These are phyloP conservation scores for Rhimphoctona megacephalus DNA, from an alignment of 2,888 invertebrate species.

Conservation along the genomic window DNA sequence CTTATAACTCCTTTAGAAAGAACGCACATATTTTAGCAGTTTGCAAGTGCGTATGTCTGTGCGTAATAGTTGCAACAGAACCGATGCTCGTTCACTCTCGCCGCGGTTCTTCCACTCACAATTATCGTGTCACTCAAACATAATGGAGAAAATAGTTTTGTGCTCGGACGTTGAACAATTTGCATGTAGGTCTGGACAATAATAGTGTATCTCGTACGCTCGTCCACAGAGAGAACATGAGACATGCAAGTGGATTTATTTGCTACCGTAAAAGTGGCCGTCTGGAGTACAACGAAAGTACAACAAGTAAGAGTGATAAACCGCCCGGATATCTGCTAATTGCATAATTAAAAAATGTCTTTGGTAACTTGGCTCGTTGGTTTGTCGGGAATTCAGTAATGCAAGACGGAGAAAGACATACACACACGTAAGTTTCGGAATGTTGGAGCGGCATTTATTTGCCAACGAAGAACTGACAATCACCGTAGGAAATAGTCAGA, in stretches of 20 bases:
- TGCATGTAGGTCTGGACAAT: constrained; percentile 46
- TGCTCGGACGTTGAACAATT: constrained; percentile 34
- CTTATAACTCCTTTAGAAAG: not conserved
- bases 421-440: constrained; percentile 28
- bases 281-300: constrained; percentile 3
- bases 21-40: not conserved
- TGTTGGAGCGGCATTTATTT: constrained; percentile 35
- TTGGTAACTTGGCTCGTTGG: constrained; percentile 2
- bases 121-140: constrained; percentile 57
- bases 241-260: constrained; percentile 41
- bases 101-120: constrained; percentile 38
- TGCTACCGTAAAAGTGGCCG: constrained; percentile 37
- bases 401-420: not conserved
- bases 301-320: constrained; percentile 44
- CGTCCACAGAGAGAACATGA: constrained; percentile 16
- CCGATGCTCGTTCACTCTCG: constrained; percentile 28
- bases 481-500: constrained; percentile 29
- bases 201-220: constrained; percentile 17
- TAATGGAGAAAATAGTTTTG: constrained; percentile 39
- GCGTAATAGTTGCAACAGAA: constrained; percentile 24
- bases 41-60: not conserved
- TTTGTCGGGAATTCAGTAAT: constrained; percentile 14
- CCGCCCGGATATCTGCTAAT: constrained; percentile 47
- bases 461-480: constrained; percentile 39
- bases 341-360: constrained; percentile 59